These are phyloP conservation scores for Calliscelio sp. DNA, from an alignment of 2,888 invertebrate species.

Conservation along the genomic window DNA sequence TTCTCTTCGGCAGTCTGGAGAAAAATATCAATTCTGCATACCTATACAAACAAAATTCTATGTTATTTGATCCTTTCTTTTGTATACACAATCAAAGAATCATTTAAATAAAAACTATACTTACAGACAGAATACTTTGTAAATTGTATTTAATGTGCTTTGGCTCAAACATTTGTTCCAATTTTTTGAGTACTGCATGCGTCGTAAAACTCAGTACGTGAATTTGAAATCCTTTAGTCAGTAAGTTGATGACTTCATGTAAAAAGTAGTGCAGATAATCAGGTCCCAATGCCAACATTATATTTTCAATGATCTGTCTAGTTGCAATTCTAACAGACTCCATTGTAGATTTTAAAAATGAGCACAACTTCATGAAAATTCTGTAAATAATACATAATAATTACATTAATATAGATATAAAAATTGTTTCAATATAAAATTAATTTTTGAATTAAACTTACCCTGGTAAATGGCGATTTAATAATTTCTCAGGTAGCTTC, in stretches of 20 bases:
- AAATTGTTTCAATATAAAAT: too few relatives aligned
- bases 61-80: background rate
- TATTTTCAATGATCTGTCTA: slow-evolving; percentile 96
- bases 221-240: slow-evolving; percentile 96
- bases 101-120: slow-evolving; percentile 70
- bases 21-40: too few relatives aligned
- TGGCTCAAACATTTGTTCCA: slow-evolving; percentile 90
- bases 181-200: slow-evolving; percentile 92
- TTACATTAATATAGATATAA: too few relatives aligned
- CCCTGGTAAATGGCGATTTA: slow-evolving; percentile 94
- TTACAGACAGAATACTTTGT: slow-evolving; percentile 91
- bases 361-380: slow-evolving; percentile 95
- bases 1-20: too few relatives aligned
- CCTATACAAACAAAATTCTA: slow-evolving; percentile 82
- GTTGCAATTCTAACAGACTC: slow-evolving; percentile 94
- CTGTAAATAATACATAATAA: slow-evolving; percentile 83
- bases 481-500: slow-evolving; percentile 91
- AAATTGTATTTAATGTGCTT: slow-evolving; percentile 94
- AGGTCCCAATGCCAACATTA: slow-evolving; percentile 94
- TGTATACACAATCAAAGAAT: background rate
- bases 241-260: slow-evolving; percentile 92
- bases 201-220: slow-evolving; percentile 97
- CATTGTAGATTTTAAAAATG: slow-evolving; percentile 95
- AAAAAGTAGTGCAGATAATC: slow-evolving; percentile 92
- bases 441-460: too few relatives aligned